phyloP scores from a whole-genome alignment of 2,113 vertebrate genomes.

The Stictonetta naevosa region DNA sequence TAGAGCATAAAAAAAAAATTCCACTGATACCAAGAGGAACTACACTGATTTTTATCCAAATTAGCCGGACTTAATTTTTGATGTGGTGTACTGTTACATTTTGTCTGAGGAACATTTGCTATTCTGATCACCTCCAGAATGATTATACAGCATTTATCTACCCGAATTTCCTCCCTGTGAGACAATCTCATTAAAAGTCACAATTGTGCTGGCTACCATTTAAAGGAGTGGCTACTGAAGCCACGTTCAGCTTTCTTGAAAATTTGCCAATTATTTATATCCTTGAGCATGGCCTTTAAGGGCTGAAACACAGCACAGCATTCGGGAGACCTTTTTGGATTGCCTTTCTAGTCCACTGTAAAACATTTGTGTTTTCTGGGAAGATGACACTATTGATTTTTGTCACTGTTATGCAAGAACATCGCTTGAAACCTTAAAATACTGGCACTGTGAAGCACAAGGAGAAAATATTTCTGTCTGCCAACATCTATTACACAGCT shows the following conservation, averaged over 20 bases:
- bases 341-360: background rate
- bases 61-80: background rate
- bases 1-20: background rate
- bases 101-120: background rate
- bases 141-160: background rate
- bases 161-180: background rate
- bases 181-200: background rate
- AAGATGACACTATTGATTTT: background rate
- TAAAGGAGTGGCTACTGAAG: background rate
- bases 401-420: background rate
- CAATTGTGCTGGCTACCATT: fast-evolving
- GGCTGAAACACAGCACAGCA: background rate
- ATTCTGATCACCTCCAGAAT: background rate
- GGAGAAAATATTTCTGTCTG: background rate
- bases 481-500: background rate
- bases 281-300: background rate
- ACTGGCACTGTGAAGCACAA: background rate
- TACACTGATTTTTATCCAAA: background rate
- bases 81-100: background rate
- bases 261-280: background rate
- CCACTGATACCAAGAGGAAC: background rate
- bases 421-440: background rate
- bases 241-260: background rate
- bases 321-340: background rate
- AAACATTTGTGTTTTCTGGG: background rate